A percentile compares a stretch with the other conserved stretches of the same genome.
Evolutionary conservation across 2,888 invertebrate species (phyloP).

Genomic region (Horisme vitalbata): DNA sequence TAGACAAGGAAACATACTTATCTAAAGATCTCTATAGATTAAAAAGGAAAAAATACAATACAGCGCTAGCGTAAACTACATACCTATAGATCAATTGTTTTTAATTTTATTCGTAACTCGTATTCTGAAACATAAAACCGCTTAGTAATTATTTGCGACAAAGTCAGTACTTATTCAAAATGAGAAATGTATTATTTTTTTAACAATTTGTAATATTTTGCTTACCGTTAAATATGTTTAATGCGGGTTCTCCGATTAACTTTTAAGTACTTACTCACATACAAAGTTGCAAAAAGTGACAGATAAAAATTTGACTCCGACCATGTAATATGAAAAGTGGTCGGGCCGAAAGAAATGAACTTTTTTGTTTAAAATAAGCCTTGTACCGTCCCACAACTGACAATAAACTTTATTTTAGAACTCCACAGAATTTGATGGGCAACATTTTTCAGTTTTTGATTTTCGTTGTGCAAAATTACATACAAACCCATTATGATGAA

Average conservation of each 20-base stretch:
- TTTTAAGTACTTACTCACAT: too few species aligned
- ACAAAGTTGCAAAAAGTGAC: slow-evolving; percentile 34
- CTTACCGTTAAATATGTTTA: not conserved
- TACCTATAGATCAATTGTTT: too few species aligned
- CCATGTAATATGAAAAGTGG: slow-evolving; percentile 37
- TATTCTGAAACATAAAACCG: too few species aligned
- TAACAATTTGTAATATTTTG: not conserved
- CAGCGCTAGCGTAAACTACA: too few species aligned
- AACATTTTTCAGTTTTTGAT: slow-evolving; percentile 53
- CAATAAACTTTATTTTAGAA: slow-evolving; percentile 75
- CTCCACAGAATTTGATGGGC: slow-evolving; percentile 56
- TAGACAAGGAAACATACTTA: too few species aligned
- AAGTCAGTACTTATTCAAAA: too few species aligned
- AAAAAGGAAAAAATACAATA: too few species aligned
- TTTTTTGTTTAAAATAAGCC: slow-evolving; percentile 18
- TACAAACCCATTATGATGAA: too few species aligned
- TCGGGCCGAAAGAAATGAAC: slow-evolving; percentile 22
- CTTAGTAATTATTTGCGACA: too few species aligned
- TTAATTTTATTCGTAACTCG: too few species aligned
- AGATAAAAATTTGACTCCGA: slow-evolving; percentile 14
- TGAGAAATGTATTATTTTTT: not conserved
- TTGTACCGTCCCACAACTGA: slow-evolving; percentile 55
- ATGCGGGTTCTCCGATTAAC: not conserved
- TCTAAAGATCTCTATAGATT: too few species aligned
- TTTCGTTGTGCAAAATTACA: too few species aligned